Evolutionary conservation across 30 jellyfish, hydroid and myxozoan species (phyloP).

Genomic region (Euphysa ruthae): DNA sequence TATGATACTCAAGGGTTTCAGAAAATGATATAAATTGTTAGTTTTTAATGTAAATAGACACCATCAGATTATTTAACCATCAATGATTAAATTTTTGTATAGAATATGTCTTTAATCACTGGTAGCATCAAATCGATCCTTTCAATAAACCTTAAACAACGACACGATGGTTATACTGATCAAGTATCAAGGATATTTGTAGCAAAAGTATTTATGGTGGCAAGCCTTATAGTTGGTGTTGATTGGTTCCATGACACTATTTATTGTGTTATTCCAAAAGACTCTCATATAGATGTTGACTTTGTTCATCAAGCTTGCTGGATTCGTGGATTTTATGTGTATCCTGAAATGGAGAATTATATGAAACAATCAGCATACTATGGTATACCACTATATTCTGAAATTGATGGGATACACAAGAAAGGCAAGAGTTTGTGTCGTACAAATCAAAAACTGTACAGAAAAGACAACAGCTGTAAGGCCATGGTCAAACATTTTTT

Average conservation of each 20-base stretch:
- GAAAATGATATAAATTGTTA: too few species aligned
- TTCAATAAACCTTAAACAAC: constrained; percentile 10
- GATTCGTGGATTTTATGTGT: constrained; percentile 27
- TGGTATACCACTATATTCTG: constrained; percentile 17
- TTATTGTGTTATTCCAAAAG: constrained; percentile 5
- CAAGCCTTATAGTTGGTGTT: constrained; percentile 28
- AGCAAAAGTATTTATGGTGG: constrained; percentile 21
- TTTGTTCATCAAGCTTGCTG: constrained; percentile 18
- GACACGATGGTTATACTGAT: constrained; percentile 30
- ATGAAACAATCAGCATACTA: constrained; percentile 9
- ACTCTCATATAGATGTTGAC: neutral
- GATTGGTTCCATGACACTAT: constrained; percentile 41
- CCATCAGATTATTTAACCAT: too few species aligned
- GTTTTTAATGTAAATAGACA: too few species aligned
- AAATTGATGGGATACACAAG: constrained; percentile 12
- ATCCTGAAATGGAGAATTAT: constrained; percentile 6
- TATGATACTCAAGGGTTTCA: too few species aligned
- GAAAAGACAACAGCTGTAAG: neutral
- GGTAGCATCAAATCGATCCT: constrained; percentile 16
- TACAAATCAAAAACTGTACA: neutral
- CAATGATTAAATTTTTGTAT: too few species aligned
- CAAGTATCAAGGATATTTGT: constrained; percentile 25
- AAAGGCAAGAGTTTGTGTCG: neutral
- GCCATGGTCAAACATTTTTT: constrained; percentile 11
- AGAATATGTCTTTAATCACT: constrained; percentile 24